Percentiles rank a stretch among this genome's conserved stretches.
Conservation (phyloP, 2,113 vertebrate species). For the Chlorodrepanis virens region DNA sequence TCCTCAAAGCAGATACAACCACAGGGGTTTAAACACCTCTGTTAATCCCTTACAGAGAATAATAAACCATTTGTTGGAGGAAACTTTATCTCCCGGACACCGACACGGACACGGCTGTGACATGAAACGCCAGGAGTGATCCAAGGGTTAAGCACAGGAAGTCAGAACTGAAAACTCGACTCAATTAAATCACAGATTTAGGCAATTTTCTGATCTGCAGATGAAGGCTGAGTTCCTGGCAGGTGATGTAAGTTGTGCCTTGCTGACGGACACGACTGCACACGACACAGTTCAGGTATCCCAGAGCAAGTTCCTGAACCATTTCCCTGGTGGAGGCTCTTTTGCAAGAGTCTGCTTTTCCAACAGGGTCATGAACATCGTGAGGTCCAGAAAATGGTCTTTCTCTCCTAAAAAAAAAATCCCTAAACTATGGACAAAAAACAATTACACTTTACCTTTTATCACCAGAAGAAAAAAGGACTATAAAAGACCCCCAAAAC, state of each 20-base stretch:
- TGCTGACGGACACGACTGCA: not conserved
- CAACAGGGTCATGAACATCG: too few species aligned
- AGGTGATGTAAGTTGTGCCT: not conserved
- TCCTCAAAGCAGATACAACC: not conserved
- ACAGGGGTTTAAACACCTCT: slow-evolving; percentile 9
- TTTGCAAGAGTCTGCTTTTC: not conserved
- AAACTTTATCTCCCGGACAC: not conserved
- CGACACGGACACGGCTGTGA: not conserved
- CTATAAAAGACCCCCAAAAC: not conserved
- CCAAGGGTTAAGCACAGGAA: not conserved
- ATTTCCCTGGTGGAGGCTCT: rapidly evolving
- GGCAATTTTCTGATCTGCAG: not conserved
- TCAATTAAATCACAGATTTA: not conserved
- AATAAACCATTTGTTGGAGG: not conserved
- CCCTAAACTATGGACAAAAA: not conserved
- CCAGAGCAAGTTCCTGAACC: not conserved
- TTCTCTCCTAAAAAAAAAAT: not conserved
- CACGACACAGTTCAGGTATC: not conserved
- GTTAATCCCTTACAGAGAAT: not conserved
- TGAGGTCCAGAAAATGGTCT: not conserved
- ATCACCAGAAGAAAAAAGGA: not conserved
- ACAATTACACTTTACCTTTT: not conserved
- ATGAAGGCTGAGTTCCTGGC: not conserved
- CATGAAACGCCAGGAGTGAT: not conserved
- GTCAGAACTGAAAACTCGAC: not conserved